Evolutionary conservation across 2,797 vertebrate genomes (phyloP).

Genomic region (Alexandromys oeconomus): DNA sequence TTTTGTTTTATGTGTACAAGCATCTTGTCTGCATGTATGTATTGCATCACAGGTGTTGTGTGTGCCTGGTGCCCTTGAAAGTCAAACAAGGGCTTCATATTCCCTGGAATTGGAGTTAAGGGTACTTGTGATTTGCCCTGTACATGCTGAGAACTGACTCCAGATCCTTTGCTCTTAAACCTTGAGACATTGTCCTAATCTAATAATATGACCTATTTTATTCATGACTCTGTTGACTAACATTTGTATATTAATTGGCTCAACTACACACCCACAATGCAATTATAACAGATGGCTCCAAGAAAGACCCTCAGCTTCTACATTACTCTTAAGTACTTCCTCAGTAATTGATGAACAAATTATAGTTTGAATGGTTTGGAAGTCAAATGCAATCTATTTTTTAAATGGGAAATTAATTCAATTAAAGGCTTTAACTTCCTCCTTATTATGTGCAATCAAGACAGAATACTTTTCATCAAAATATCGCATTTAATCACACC

Average conservation of each 20-base stretch:
- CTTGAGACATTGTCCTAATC: not conserved
- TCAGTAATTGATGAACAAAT: slow-evolving; percentile 66
- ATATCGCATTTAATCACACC: slow-evolving; percentile 53
- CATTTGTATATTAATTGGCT: slow-evolving; percentile 53
- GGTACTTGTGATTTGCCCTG: not conserved
- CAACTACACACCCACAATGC: slow-evolving; percentile 50
- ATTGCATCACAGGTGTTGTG: not conserved
- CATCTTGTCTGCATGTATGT: not conserved
- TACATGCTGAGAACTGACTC: not conserved
- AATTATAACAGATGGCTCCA: slow-evolving; percentile 66
- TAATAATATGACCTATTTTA: slow-evolving; percentile 38
- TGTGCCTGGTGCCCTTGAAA: not conserved
- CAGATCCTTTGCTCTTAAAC: not conserved
- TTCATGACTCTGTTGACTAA: slow-evolving; percentile 54
- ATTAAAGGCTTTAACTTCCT: slow-evolving; percentile 68
- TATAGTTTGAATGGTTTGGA: slow-evolving; percentile 61
- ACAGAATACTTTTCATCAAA: slow-evolving; percentile 45
- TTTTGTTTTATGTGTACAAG: not conserved
- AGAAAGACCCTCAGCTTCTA: slow-evolving; percentile 57
- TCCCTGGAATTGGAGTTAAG: not conserved
- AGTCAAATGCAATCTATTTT: slow-evolving; percentile 64
- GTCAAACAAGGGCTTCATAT: not conserved
- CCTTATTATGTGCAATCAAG: slow-evolving; percentile 57
- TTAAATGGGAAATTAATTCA: slow-evolving; percentile 70
- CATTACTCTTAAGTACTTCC: slow-evolving; percentile 67